Percentiles rank a stretch among this genome's conserved stretches.
phyloP scores from a whole-genome alignment of 2,113 vertebrate genomes.

The Panurus biarmicus region DNA sequence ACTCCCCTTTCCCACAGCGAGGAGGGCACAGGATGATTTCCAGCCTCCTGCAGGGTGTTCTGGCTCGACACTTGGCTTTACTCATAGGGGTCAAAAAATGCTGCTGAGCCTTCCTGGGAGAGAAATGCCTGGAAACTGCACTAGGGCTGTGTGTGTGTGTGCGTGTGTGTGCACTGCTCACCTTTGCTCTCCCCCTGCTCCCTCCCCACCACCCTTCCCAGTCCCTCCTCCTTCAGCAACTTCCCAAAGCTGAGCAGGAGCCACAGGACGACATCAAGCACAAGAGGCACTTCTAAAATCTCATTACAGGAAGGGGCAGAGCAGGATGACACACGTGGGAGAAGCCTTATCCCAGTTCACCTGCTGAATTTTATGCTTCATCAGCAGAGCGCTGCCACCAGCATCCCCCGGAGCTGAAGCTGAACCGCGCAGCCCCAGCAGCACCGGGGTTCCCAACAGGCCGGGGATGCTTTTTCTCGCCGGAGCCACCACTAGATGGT shows the following conservation, averaged over 20 bases:
- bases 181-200: neutral
- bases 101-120: neutral
- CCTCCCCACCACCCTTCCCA: neutral
- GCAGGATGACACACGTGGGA: neutral
- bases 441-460: neutral
- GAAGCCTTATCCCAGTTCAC: neutral
- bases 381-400: neutral
- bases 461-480: neutral
- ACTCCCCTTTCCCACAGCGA: rapidly evolving
- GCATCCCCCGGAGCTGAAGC: rapidly evolving
- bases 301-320: neutral
- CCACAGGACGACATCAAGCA: rapidly evolving
- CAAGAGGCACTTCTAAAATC: rapidly evolving
- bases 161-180: rapidly evolving
- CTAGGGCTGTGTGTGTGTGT: rapidly evolving
- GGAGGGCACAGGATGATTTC: neutral
- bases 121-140: neutral
- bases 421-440: rapidly evolving
- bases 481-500: slow-evolving; percentile 31
- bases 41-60: neutral
- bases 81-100: neutral
- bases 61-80: neutral
- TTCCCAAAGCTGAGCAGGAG: neutral
- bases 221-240: neutral
- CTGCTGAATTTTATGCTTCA: neutral